Evolutionary conservation across 2,797 vertebrate genomes (phyloP), one percentile per base, ranked within the genome.

Genomic region (Alauda arvensis): DNA sequence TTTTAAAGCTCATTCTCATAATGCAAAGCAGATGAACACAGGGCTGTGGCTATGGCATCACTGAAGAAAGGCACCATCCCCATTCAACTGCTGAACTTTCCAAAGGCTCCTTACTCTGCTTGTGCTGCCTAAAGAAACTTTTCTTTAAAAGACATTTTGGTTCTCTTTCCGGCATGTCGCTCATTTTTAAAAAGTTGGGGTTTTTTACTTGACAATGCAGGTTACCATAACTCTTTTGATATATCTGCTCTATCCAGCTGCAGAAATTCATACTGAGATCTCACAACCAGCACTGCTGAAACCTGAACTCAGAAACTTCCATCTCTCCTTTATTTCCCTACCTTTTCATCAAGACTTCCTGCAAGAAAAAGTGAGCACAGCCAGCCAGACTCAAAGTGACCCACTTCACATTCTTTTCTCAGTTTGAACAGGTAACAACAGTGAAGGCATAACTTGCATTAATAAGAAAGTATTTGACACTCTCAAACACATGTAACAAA

Each of bases 321-420:
- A 71, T 34, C 63, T 72, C 56, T 82, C 48, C 80, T 93, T 93
- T 94, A 69, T 72, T 85, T 75, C 39, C 17, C 28, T 60, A 26
- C 21, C 55, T 93, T 72, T 88, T 87, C 72, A 85, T 88, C 33
- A 88, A 55, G n/a, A 67, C 62, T 29, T 80, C 13, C 52, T 60
- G 66, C 24, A 80, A 72, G 45, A 83, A 80, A 75, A 77, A 48
- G 12, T 1, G 8, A 85, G 57, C 57, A n/a, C 33, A 78, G 39
- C 24, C 66, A 42, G 15, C 46, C 59, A 72, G 60, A 71, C 66
- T 67, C 45, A 33, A 71, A 83, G 28, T 56, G 33, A 88, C 56
- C 48, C 60, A 68, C 16, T 80, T 80, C 65, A 56, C 1, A 2
- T 26, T 66, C n/a, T 53, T 21, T 55, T 65, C 59, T 83, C 56